Conservation (phyloP, 2,113 vertebrate genomes). For the Salvelinus fontinalis region DNA sequence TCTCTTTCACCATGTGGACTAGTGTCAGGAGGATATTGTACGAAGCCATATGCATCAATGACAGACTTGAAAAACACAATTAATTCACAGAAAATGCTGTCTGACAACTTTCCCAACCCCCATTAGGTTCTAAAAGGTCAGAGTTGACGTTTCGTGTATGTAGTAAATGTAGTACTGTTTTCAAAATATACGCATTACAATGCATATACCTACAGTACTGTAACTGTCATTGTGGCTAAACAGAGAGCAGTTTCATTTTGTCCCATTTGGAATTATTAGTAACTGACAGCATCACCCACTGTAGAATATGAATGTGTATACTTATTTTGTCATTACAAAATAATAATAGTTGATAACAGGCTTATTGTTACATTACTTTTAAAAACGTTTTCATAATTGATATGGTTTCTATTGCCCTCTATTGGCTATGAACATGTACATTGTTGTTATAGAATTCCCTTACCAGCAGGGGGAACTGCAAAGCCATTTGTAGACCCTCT, state of each 20-base stretch:
- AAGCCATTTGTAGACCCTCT: not conserved
- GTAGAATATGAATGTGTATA: too few species aligned
- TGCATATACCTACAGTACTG: not conserved
- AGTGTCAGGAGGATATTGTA: not conserved
- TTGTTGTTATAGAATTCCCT: not conserved
- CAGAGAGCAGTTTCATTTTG: not conserved
- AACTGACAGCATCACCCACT: too few species aligned
- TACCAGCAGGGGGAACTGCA: slow-evolving; percentile 2
- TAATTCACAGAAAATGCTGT: not conserved
- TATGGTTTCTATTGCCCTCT: slow-evolving; percentile 2
- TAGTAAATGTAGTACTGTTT: not conserved
- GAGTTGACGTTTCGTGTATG: not conserved
- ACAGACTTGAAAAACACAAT: not conserved
- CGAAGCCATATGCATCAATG: not conserved
- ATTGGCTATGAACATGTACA: not conserved
- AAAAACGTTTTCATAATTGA: not conserved
- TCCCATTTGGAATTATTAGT: not conserved
- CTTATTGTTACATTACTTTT: not conserved
- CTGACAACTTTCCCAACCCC: too few species aligned
- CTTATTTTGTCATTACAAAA: too few species aligned
- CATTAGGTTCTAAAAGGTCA: not conserved
- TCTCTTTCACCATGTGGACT: not conserved
- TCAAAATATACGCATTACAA: not conserved
- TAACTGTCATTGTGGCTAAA: not conserved
- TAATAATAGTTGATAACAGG: not conserved